These are phyloP conservation scores for Drosophila mulleri DNA, from an alignment of 2,888 invertebrate genomes.

Conservation along the genomic window DNA sequence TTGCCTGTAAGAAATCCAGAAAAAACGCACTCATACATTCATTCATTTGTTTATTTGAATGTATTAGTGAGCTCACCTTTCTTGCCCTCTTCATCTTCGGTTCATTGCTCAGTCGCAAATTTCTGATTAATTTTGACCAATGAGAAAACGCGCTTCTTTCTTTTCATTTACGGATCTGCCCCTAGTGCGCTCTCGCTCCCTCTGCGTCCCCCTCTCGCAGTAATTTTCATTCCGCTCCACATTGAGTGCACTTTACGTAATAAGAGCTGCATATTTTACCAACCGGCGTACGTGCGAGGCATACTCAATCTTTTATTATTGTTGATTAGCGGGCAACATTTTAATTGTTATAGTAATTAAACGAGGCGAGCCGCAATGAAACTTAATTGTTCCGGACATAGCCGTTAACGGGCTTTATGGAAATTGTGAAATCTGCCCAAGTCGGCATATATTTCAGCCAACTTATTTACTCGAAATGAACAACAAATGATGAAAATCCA, in stretches of 20 bases:
- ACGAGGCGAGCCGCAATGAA: constrained; percentile 1
- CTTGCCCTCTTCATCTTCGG: too few species aligned
- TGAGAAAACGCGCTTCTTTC: background rate
- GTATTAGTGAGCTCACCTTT: too few species aligned
- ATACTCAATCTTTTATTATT: constrained; percentile 19
- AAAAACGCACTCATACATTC: too few species aligned
- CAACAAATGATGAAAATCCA: constrained; percentile 1
- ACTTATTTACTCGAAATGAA: constrained; percentile 1
- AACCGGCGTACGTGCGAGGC: constrained; percentile 21
- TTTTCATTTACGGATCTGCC: background rate
- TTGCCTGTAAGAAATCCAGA: too few species aligned
- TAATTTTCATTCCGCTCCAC: background rate
- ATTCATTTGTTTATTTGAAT: background rate
- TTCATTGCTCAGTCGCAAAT: too few species aligned
- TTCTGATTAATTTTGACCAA: background rate
- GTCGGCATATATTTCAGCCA: constrained; percentile 2
- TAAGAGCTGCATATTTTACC: background rate
- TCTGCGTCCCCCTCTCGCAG: too few species aligned
- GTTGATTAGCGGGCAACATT: constrained; percentile 11
- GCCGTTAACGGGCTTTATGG: constrained; percentile 15
- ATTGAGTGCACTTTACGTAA: background rate
- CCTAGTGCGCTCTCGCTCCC: background rate
- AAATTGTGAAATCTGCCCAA: constrained; percentile 26
- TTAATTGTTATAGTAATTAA: constrained; percentile 37
- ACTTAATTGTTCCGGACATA: constrained; percentile 27